Evolutionary conservation across 1,140 invertebrate genomes (phyloP), one percentile per base, ranked within the genome.

Genomic region (Macrobrachium nipponense): DNA sequence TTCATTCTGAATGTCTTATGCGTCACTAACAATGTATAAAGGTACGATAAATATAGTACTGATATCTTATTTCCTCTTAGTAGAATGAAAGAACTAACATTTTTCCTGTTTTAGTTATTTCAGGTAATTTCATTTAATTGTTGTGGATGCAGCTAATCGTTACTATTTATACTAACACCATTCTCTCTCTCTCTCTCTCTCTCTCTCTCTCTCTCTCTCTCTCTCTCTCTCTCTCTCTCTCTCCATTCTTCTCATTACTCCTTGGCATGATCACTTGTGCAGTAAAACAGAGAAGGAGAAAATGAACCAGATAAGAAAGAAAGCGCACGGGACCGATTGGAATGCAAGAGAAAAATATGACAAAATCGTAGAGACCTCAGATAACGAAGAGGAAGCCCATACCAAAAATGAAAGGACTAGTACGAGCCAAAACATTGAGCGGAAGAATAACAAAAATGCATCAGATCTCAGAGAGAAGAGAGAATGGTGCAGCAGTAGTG

Each of bases 221-320:
- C 5, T 23, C 0, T 72, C 8, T 36, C 20, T 20, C 68, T 58
- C 15, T 60, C 14, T 18, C 36, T n/a, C 27, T 36, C 27, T 36
- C 27, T 36, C 27, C 27, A 4, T 4, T 36, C 27, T 36, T 36
- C 27, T 36, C 27, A 36, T 36, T 36, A 1, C 27, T 36, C 27
- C 27, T 36, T 36, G 1, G 27, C 27, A 36, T 36, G 27, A 4
- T 4, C 27, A 18, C 20, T 62, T 66, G 73, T 15, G 18, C 76
- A 86, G 83, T 60, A 86, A 86, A 86, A 76, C 43, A 66, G 77
- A 86, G 27, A 86, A 80, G 23, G 77, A 85, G 70, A 85, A 78
- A n/a, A 68, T 78, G 17, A 86, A 86, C 27, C 64, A 80, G 64
- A 80, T 17, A n/a, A 86, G 59, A 62, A 86, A 78, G 51, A 43